phyloP scores from a whole-genome alignment of 2,113 vertebrate species.

The Amphilophus citrinellus region DNA sequence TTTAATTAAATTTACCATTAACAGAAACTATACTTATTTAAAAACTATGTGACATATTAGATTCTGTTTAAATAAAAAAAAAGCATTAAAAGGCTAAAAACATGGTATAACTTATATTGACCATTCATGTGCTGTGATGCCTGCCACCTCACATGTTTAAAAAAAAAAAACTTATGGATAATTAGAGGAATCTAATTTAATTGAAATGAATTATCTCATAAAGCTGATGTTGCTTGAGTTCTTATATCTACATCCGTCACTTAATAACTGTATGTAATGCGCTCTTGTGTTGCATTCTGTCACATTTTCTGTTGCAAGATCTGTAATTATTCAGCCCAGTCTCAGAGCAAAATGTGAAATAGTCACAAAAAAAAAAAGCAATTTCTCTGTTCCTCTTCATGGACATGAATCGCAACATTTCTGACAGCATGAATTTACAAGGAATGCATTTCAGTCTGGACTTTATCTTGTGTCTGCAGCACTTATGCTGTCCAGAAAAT shows the following conservation, averaged over 20 bases:
- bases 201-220: not conserved
- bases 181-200: not conserved
- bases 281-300: not conserved
- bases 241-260: not conserved
- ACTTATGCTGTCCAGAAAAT: not conserved
- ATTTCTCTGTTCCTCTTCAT: not conserved
- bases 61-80: not conserved
- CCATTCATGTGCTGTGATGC: not conserved
- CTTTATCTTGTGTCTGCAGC: not conserved
- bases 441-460: not conserved
- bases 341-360: not conserved
- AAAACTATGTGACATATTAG: no score
- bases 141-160: not conserved
- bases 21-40: not conserved
- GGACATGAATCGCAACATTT: not conserved
- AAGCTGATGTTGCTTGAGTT: not conserved
- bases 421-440: not conserved
- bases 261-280: not conserved
- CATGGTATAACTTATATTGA: not conserved
- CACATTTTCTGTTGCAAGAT: not conserved
- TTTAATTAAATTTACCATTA: not conserved
- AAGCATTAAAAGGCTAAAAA: not conserved
- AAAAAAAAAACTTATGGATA: not conserved
- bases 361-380: not conserved
- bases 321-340: not conserved